These are phyloP conservation scores for Mactra quadrangularis DNA, from an alignment of 1,140 invertebrate species.

Conservation along the genomic window DNA sequence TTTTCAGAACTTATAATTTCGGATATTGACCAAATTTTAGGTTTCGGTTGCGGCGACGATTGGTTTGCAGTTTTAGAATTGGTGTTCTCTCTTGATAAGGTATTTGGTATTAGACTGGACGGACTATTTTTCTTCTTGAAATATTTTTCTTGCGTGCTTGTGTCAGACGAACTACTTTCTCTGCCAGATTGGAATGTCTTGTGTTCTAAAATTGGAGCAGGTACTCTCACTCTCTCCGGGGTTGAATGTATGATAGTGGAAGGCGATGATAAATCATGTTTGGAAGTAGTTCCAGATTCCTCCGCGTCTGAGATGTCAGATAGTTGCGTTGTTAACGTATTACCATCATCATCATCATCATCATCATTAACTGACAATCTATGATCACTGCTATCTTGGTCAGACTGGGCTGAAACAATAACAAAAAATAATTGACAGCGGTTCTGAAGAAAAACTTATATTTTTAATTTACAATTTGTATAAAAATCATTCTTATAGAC, in stretches of 20 bases:
- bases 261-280: neutral
- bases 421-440: neutral
- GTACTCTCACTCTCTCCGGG: neutral
- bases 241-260: neutral
- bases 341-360: constrained; percentile 3
- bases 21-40: constrained; percentile 60
- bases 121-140: constrained; percentile 5
- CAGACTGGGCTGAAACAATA: neutral
- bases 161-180: neutral
- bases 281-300: neutral
- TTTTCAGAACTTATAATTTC: constrained; percentile 53
- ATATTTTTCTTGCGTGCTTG: neutral
- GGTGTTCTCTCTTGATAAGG: neutral
- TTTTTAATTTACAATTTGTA: no score
- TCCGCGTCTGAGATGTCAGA: constrained; percentile 64
- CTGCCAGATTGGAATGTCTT: neutral
- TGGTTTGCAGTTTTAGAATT: neutral
- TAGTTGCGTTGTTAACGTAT: constrained; percentile 59
- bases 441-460: constrained; percentile 1
- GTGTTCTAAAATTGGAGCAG: constrained; percentile 7
- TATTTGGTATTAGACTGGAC: neutral
- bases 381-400: neutral
- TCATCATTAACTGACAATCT: constrained; percentile 9
- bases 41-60: neutral
- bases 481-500: neutral